phyloP scores from a whole-genome alignment of 1,140 invertebrate genomes.

The Agraylea sexmaculata region DNA sequence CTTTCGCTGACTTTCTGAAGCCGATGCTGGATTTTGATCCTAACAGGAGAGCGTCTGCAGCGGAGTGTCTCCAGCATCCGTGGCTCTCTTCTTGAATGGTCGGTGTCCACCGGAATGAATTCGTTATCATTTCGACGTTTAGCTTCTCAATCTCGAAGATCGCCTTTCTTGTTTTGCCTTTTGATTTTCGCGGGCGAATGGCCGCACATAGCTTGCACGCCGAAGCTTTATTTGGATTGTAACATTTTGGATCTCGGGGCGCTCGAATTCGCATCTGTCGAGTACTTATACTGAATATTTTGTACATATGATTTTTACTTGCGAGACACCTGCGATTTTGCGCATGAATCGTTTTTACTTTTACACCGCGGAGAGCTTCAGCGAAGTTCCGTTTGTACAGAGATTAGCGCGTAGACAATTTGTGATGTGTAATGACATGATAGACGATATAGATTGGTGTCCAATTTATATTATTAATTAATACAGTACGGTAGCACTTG shows the following conservation, averaged over 20 bases:
- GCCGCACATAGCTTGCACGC: conserved; percentile 1
- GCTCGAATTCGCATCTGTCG: too few relatives aligned
- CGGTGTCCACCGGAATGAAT: conserved; percentile 7
- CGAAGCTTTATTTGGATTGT: conserved; percentile 5
- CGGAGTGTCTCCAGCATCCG: conserved; percentile 83
- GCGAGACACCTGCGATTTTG: too few relatives aligned
- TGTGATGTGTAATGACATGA: conserved; percentile 40
- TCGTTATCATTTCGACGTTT: conserved; percentile 18
- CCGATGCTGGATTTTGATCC: conserved; percentile 95
- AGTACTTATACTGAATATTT: too few relatives aligned
- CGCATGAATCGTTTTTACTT: conserved; percentile 1
- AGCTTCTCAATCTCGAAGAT: conserved; percentile 16
- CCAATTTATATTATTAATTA: conserved; percentile 34
- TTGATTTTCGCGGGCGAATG: conserved; percentile 2
- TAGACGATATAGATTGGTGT: conserved; percentile 44
- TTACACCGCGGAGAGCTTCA: conserved; percentile 4
- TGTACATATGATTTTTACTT: too few relatives aligned
- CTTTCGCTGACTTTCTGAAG: conserved; percentile 84
- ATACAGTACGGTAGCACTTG: conserved; percentile 3
- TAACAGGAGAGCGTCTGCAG: conserved; percentile 78
- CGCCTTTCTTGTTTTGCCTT: conserved; percentile 13
- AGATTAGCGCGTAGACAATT: conserved; percentile 42
- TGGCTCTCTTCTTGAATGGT: conserved; percentile 50
- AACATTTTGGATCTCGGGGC: too few relatives aligned
- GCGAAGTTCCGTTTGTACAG: conserved; percentile 29